A percentile compares a stretch with the other conserved stretches of the same genome.
These are phyloP conservation scores for Drymodes brunneopygia DNA, from an alignment of 2,113 vertebrate genomes.

Conservation along the genomic window DNA sequence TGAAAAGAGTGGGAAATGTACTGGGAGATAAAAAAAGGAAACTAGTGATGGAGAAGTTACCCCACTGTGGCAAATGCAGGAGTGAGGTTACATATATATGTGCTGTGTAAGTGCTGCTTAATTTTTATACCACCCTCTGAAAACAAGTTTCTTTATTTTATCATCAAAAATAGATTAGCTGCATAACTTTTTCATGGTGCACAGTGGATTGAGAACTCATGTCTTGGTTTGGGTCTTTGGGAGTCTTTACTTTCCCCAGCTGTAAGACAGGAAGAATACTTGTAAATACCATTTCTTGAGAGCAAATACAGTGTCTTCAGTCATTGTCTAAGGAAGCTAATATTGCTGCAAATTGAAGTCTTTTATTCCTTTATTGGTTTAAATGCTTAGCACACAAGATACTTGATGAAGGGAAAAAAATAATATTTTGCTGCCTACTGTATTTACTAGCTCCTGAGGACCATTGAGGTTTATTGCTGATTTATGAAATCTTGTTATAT, in stretches of 20 bases:
- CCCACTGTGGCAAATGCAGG: not conserved
- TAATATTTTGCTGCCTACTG: not conserved
- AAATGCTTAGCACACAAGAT: not conserved
- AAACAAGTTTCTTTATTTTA: not conserved
- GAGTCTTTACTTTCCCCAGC: not conserved
- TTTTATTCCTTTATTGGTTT: not conserved
- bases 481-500: not conserved
- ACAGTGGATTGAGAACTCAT: not conserved
- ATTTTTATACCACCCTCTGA: not conserved
- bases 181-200: not conserved
- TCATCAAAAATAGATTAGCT: not conserved
- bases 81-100: not conserved
- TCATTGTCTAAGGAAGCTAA: not conserved
- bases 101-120: not conserved
- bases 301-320: not conserved
- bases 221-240: not conserved
- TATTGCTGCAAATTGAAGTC: not conserved
- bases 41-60: not conserved
- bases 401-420: not conserved
- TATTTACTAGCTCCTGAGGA: not conserved
- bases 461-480: not conserved
- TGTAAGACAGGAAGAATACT: not conserved
- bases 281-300: not conserved
- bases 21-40: not conserved
- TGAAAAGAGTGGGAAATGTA: not conserved